Percentiles rank a stretch among this genome's conserved stretches.
These are phyloP conservation scores for Eulemur rufifrons DNA, from an alignment of 2,113 vertebrate species.

Conservation along the genomic window DNA sequence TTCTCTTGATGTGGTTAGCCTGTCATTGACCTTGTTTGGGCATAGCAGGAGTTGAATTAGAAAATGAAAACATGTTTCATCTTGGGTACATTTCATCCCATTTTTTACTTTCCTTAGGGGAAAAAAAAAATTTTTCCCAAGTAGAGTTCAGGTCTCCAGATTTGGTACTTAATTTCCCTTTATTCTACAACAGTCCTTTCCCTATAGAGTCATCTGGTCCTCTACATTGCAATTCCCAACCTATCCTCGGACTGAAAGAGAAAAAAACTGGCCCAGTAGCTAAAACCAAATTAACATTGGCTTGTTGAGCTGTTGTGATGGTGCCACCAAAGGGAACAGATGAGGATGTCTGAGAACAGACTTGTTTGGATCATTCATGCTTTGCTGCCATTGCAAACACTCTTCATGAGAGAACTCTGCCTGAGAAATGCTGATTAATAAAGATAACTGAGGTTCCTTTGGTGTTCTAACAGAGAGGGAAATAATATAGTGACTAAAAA, in stretches of 20 bases:
- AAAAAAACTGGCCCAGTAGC: conserved; percentile 59
- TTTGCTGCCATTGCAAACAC: conserved; percentile 76
- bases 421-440: conserved; percentile 86
- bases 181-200: neutral
- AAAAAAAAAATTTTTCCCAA: conserved; percentile 35
- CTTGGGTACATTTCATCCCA: conserved; percentile 81
- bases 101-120: conserved; percentile 79
- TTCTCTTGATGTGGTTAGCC: conserved; percentile 96
- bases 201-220: conserved; percentile 18
- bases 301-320: conserved; percentile 75
- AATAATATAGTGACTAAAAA: conserved; percentile 81
- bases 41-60: conserved; percentile 84
- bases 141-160: conserved; percentile 66
- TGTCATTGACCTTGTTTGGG: conserved; percentile 89
- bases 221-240: neutral
- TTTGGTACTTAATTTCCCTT: conserved; percentile 38
- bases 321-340: conserved; percentile 82
- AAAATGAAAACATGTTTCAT: conserved; percentile 85
- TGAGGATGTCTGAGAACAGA: conserved; percentile 82
- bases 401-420: conserved; percentile 71
- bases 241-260: neutral
- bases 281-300: conserved; percentile 64
- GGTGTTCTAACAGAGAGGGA: conserved; percentile 63
- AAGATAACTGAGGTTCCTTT: conserved; percentile 79
- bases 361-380: conserved; percentile 78